phyloP scores from a whole-genome alignment of 2,888 invertebrate species.

The Polymixis lichenea region DNA sequence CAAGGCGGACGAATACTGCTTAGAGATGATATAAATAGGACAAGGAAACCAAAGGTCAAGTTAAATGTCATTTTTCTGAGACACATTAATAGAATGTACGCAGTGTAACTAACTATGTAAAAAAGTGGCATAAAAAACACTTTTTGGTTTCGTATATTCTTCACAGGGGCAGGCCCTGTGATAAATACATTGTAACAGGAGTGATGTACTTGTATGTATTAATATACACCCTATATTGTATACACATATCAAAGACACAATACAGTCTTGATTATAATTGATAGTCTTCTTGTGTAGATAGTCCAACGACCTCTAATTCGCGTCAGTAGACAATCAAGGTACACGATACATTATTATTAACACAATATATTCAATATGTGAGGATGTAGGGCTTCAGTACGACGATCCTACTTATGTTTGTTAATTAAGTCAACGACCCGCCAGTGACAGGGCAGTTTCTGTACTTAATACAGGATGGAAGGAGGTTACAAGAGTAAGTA shows the following conservation, averaged over 20 bases:
- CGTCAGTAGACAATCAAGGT: constrained; percentile 13
- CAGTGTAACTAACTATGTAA: too few species aligned
- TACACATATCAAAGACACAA: not conserved
- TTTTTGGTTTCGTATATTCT: too few species aligned
- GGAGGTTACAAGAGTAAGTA: not conserved
- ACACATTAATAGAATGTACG: too few species aligned
- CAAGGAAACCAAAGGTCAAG: too few species aligned
- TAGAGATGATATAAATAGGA: too few species aligned
- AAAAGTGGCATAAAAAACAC: too few species aligned
- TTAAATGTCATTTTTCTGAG: too few species aligned
- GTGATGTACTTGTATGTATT: not conserved
- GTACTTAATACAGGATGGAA: not conserved
- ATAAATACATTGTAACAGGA: not conserved
- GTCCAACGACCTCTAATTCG: not conserved
- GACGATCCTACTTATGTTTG: constrained; percentile 15
- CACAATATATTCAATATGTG: not conserved
- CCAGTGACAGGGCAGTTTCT: not conserved
- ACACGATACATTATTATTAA: constrained; percentile 16
- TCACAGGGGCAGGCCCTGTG: too few species aligned
- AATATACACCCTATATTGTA: not conserved
- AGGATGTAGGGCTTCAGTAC: constrained; percentile 9
- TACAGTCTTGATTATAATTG: constrained; percentile 11
- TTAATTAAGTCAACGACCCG: constrained; percentile 14
- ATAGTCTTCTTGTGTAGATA: constrained; percentile 12
- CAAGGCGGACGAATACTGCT: too few species aligned